These are phyloP conservation scores for Macaca fascicularis DNA, from an alignment of 2,113 vertebrate species.

Conservation along the genomic window DNA sequence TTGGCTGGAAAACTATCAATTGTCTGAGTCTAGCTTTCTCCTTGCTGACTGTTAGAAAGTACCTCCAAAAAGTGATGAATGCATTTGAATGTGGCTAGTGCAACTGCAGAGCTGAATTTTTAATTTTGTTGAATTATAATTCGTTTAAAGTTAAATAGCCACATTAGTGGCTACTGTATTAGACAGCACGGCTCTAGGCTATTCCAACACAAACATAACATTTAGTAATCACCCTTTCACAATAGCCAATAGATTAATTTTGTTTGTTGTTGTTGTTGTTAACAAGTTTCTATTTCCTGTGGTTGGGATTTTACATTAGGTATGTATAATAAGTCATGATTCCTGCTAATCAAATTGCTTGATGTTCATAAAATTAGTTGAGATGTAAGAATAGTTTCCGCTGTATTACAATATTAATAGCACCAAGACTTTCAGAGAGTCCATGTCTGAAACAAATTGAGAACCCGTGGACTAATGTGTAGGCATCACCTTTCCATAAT, in stretches of 20 bases:
- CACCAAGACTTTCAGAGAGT: neutral
- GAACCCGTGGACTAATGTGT: neutral
- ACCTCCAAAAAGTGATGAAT: neutral
- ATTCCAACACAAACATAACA: neutral
- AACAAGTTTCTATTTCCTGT: neutral
- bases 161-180: neutral
- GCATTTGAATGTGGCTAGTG: neutral
- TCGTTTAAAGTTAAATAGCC: neutral
- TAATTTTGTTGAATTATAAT: conserved; percentile 7
- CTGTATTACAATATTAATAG: neutral
- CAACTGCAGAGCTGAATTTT: neutral
- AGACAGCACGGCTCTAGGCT: neutral
- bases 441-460: neutral
- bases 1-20: neutral
- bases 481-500: neutral
- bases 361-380: neutral
- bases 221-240: neutral
- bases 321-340: neutral
- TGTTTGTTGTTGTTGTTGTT: neutral
- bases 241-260: neutral
- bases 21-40: neutral
- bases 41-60: neutral
- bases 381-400: neutral
- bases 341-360: neutral
- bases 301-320: neutral